Evolutionary conservation across 2,888 invertebrate species (phyloP), one percentile per base, ranked within the genome.

Genomic region (Caradrina kadenii): DNA sequence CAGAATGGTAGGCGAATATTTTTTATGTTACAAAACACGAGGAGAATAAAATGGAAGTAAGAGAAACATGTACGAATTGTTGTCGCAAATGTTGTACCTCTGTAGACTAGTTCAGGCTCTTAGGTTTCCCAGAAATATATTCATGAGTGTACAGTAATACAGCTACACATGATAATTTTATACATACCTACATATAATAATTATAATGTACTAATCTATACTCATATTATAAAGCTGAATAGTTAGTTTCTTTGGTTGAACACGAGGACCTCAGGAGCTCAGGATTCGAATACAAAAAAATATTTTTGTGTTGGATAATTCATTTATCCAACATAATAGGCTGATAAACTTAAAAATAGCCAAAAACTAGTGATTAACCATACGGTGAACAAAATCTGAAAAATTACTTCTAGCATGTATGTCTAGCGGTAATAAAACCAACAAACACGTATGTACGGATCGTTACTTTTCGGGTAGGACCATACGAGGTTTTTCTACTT

Each of bases 1-100:
- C 19, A 53, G n/a, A 55, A 70, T 53, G 48, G 8, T n/a, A 63
- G 58, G 19, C 52, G 39, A 63, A 56, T 52, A 31, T 56, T 61
- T 70, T 26, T 74, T 71, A 39, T 77, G 50, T 58, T 21, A 45
- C 56, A 56, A 21, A 69, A 58, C 45, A 62, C 22, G 49, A 49
- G 21, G n/a, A 55, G 8, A 56, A 73, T 48, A 68, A 75, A 60
- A 50, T 39, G 21, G 21, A 13, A 52, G 15, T 21, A 55, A 22
- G 26, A 56, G 55, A 56, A 42, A 56, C 52, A 61, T 60, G 69
- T 69, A 61, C 22, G 52, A 52, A 60, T 52, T 55, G 55, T 75
- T 68, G 19, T n/a, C 69, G 54, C 13, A 15, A 50, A 19, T 22
- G 48, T 17, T 54, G 26, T 72, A 21, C 42, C 22, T 56, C 19